A percentile compares a stretch with the other conserved stretches of the same genome.
These are phyloP conservation scores for Astreopora myriophthalma DNA, from an alignment of 64 coral and sea anemone species.

Conservation along the genomic window DNA sequence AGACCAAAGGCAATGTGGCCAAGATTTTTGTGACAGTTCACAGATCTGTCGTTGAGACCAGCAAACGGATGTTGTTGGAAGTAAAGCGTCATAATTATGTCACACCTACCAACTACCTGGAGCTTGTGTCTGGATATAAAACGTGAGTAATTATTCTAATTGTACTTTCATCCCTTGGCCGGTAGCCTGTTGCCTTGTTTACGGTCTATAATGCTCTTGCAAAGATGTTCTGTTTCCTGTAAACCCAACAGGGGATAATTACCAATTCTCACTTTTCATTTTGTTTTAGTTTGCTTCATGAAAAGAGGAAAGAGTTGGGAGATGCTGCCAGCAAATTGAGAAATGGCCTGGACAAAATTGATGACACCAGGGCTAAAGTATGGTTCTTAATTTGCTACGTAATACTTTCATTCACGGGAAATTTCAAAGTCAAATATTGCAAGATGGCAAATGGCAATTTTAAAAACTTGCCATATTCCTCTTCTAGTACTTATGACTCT, in stretches of 20 bases:
- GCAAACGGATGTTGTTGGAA: conserved; percentile 87
- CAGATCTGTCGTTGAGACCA: conserved; percentile 91
- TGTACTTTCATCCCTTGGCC: no score
- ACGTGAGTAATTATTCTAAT: conserved; percentile 73
- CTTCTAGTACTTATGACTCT: not conserved
- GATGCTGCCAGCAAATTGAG: conserved; percentile 93
- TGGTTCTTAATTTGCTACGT: not conserved
- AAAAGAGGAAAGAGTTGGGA: conserved; percentile 96
- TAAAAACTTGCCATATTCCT: not conserved
- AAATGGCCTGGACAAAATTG: conserved; percentile 99
- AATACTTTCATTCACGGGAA: no score
- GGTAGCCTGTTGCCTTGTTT: no score
- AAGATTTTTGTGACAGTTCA: conserved; percentile 93
- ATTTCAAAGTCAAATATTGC: no score
- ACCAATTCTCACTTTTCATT: not conserved
- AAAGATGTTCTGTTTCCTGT: no score
- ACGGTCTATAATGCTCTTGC: no score
- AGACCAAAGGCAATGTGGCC: conserved; percentile 81
- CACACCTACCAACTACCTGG: conserved; percentile 97
- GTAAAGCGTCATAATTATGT: conserved; percentile 98
- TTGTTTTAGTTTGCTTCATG: conserved; percentile 69
- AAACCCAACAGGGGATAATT: no score
- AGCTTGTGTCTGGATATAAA: conserved; percentile 94
- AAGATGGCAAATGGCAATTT: no score
- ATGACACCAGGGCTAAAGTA: conserved; percentile 97